A percentile compares a stretch with the other conserved stretches of the same genome.
These are phyloP conservation scores for Ditylenchus weischeri DNA, from an alignment of 2,888 invertebrate species.

Conservation along the genomic window DNA sequence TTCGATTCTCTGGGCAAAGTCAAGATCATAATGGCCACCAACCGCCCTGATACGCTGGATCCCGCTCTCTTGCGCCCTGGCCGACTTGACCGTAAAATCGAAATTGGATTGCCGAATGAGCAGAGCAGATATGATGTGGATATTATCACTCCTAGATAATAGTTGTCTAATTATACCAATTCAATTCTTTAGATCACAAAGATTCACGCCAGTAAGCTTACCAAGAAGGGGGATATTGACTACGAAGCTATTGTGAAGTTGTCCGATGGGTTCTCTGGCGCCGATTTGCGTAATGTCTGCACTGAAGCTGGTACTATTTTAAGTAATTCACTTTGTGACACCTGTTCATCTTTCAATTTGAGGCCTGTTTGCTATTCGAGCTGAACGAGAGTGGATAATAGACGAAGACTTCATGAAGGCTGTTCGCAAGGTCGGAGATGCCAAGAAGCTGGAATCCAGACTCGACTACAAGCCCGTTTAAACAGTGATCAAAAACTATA, in stretches of 20 bases:
- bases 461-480: constrained; percentile 95
- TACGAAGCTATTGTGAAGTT: constrained; percentile 97
- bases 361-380: constrained; percentile 84
- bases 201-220: constrained; percentile 75
- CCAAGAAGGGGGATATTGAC: constrained; percentile 96
- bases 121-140: constrained; percentile 70
- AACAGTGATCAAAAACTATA: constrained; percentile 12
- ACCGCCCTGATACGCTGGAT: constrained; percentile 80
- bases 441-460: constrained; percentile 97
- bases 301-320: constrained; percentile 81
- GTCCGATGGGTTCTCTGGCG: constrained; percentile 97
- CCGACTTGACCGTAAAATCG: constrained; percentile 93
- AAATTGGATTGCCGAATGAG: constrained; percentile 96
- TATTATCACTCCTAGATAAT: neutral
- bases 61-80: constrained; percentile 94
- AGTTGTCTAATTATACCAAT: too few species aligned
- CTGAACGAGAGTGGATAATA: constrained; percentile 91
- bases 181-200: constrained; percentile 63
- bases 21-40: constrained; percentile 99
- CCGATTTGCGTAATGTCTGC: constrained; percentile 96
- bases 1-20: constrained; percentile 84
- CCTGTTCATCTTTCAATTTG: constrained; percentile 1
- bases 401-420: constrained; percentile 99
- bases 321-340: neutral
- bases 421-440: constrained; percentile 93